phyloP scores from a whole-genome alignment of 2,113 vertebrate genomes.

The Megalops atlanticus region DNA sequence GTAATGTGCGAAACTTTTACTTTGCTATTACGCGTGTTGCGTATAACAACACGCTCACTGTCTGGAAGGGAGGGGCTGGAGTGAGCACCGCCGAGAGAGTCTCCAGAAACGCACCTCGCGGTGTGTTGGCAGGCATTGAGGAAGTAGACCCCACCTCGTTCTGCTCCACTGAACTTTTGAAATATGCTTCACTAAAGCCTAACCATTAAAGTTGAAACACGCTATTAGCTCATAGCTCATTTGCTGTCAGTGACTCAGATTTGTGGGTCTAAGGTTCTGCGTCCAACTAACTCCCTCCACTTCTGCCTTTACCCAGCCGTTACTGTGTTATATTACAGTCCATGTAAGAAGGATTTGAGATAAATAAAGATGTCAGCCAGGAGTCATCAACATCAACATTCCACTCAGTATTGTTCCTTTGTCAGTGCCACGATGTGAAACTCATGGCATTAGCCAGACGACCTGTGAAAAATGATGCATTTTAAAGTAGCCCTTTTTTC shows the following conservation, averaged over 20 bases:
- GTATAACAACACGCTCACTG: background rate
- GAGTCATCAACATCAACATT: background rate
- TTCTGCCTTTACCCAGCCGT: too few species aligned
- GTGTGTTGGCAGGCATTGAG: background rate
- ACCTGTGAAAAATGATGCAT: too few species aligned
- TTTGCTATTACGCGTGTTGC: background rate
- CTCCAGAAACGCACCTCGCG: background rate
- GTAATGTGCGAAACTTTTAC: background rate
- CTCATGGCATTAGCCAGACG: too few species aligned
- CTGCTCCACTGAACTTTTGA: constrained; percentile 7
- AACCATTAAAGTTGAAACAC: background rate
- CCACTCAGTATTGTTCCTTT: background rate
- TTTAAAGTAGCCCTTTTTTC: background rate
- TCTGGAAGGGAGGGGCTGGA: background rate
- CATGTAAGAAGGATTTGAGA: background rate
- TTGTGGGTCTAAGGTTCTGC: background rate
- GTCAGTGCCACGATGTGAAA: too few species aligned
- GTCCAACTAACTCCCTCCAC: background rate
- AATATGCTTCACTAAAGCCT: background rate
- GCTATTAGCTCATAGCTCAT: background rate
- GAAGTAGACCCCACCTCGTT: constrained; percentile 23
- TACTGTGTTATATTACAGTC: background rate
- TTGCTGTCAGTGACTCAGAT: background rate
- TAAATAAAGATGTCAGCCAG: background rate
- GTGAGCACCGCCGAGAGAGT: background rate